Evolutionary conservation across 2,797 vertebrate species (phyloP), one percentile per base, ranked within the genome.

Genomic region (Otolemur crassicaudatus): DNA sequence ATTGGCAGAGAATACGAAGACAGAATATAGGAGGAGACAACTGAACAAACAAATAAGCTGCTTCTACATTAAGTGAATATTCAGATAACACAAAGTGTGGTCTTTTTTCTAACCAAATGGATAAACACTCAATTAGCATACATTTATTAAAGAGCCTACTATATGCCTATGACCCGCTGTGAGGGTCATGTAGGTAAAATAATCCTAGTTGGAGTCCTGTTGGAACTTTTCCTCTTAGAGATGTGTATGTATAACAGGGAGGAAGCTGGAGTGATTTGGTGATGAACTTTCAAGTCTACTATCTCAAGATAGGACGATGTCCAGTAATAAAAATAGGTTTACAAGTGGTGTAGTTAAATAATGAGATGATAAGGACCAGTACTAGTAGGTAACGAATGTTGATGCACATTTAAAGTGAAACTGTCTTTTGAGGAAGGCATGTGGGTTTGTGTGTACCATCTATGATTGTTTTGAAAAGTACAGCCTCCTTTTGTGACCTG

Each of bases 151-250:
- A 22, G 40, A 83, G 27, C 14, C 7, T 94, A 22, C 2, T 49
- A 0, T 11, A 0, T 77, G 5, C 7, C 27, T 37, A n/a, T n/a
- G n/a, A n/a, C n/a, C n/a, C 40, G n/a, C 17, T 27, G 8, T 65
- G 23, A 37, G 3, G 1, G 14, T 31, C 37, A 22, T 34, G 56
- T 69, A 40, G 14, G 5, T 70, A 49, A 63, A 58, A 56, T 23
- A 53, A 29, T 46, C 19, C 31, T 60, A 25, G 11, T 6, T 91
- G 60, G 70, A 31, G 14, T 73, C 23, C n/a, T 49, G 3, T 9
- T 61, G 19, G 46, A 61, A 14, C 2, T 89, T 60, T 81, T 9
- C 31, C 3, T 25, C 8, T 27, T 56, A 2, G 53, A 60, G 46
- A 56, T 58, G 5, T 37, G 12, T 17, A 4, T 43, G 94, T 25